Base-by-base conservation (phyloP, 2,113 vertebrate species). In the Puntigrus tetrazona region DNA sequence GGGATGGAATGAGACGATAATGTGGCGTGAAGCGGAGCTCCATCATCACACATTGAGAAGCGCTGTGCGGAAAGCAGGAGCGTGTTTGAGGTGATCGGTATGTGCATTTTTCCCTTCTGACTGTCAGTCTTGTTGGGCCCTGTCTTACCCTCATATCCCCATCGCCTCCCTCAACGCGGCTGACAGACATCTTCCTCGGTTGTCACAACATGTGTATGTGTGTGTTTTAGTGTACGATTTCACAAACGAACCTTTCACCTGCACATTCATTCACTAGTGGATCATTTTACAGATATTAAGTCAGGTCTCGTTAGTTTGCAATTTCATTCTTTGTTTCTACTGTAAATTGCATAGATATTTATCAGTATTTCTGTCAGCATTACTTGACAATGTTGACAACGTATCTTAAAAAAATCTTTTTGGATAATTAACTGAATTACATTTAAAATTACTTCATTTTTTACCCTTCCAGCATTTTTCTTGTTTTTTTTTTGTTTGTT, bases 21-120 rank as follows among this genome's bases (percentile, higher is more conserved):
- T 78, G 52, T 78, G 31, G 31, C 61, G 25, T 75, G 78, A 63
- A 50, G 65, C 29, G 63, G 52, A 73, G n/a, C 36, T 81, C 78
- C 78, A 85, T 81, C 84, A 81, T 59, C 70, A 47, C 79, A 29
- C 34, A 65, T 82, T 82, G 55, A 82, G 59, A 76, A 22, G 78
- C 45, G 34, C 6, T 11, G 34, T 86, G 72, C 43, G 20, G 70
- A 76, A 82, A 82, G 31, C 34, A 29, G 38, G 63, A 36, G 43
- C 16, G 9, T 22, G 52, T 69, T 61, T 38, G 69, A 45, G 80
- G 31, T 27, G 50, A 31, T 14, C 34, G 50, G 79, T 76, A 67
- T 82, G 72, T 74, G 61, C 65, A 72, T 86, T 86, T 50, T 38
- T 43, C 29, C 25, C 31, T 70, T 61, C 10, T 59, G 65, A 78